Percentiles rank a stretch among this genome's conserved stretches.
Conservation (phyloP, 2,888 invertebrate species). For the Stenchaetothrips biformis region DNA sequence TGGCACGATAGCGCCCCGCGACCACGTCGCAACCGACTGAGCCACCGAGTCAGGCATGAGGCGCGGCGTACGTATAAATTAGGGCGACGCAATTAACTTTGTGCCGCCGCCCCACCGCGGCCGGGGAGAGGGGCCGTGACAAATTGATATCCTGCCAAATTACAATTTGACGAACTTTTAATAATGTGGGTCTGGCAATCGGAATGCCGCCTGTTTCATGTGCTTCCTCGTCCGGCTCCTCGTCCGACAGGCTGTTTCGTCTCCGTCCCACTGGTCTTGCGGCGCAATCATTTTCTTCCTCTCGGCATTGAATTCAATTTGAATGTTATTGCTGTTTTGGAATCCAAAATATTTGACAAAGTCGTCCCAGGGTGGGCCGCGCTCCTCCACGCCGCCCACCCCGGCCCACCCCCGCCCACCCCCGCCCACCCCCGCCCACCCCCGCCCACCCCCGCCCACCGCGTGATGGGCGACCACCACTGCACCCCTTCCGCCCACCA, state of each 20-base stretch:
- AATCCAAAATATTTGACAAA: constrained; percentile 10
- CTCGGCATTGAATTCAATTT: constrained; percentile 1
- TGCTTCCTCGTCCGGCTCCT: neutral
- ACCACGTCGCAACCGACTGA: no score
- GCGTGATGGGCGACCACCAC: neutral
- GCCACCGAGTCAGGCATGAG: no score
- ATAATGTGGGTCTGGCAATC: neutral
- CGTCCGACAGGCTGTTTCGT: neutral
- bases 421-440: neutral
- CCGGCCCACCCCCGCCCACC: no score
- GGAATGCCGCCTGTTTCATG: neutral
- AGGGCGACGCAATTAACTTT: no score
- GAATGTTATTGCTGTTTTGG: constrained; percentile 6
- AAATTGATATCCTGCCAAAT: neutral
- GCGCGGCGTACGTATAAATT: no score
- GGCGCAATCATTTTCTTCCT: neutral
- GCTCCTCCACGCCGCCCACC: neutral
- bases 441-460: neutral
- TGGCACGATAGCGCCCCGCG: no score
- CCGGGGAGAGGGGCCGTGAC: no score
- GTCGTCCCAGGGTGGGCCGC: neutral
- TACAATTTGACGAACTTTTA: neutral
- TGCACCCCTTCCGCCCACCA: neutral
- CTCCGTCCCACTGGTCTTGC: neutral
- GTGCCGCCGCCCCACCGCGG: no score